Base-by-base conservation (phyloP, 2,888 invertebrate genomes). In the Apoda limacodes region DNA sequence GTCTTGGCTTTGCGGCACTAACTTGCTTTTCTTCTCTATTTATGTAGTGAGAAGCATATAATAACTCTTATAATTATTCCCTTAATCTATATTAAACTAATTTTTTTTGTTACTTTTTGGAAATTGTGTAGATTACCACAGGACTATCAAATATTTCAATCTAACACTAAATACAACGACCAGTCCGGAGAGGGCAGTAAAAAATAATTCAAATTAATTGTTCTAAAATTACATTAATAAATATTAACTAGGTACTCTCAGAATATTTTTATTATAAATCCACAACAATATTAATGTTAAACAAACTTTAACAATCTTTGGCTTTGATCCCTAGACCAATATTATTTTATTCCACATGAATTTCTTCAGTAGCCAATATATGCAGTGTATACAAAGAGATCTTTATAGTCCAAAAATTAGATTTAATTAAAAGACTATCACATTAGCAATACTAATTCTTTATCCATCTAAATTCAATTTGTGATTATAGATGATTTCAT, bases 301-400 rank as follows among this genome's bases (percentile, higher is more conserved):
- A 75, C 71, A 80, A 76, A 75, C 67, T 69, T 85, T 83, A 88
- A 88, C 86, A 85, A 88, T 87, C 88, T 88, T 89, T 89, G 89
- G 89, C 86, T 86, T 88, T 89, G 88, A 86, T 89, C 88, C 88
- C 89, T 86, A 85, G 85, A 88, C 87, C 88, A 87, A 87, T 87
- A 85, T 66, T 63, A 17, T 64, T 60, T 67, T 59, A 62, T 52
- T 61, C 66, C 66, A 70, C 68, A 65, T 61, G 51, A 60, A 54
- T 40, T 55, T 62, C 64, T 60, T 54, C 52, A 59, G 57, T 51
- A 61, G 70, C 72, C 68, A 68, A 69, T 52, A 60, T 60, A 66
- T 59, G 53, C 48, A 63, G 57, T 58, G 64, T 63, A 62, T 60
- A 62, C 60, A 60, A 50, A 64, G 69, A 76, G 70, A 74, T 76